Evolutionary conservation across 2,113 vertebrate genomes (phyloP).

Genomic region (Martes martes): DNA sequence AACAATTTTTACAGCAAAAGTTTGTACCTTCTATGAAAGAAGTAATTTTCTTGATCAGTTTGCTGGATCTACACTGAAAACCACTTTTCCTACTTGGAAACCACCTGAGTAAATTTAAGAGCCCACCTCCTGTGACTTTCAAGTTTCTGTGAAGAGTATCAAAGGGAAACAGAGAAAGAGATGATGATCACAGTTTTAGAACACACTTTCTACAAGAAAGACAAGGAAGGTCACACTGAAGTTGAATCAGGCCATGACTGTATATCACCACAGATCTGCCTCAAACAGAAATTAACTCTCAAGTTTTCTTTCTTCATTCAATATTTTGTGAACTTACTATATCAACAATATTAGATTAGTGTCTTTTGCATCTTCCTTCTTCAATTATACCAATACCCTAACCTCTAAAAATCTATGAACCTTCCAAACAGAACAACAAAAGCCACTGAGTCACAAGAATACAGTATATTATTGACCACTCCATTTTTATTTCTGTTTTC

Average conservation of each 20-base stretch:
- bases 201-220: background rate
- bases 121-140: background rate
- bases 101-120: background rate
- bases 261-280: background rate
- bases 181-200: background rate
- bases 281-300: background rate
- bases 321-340: background rate
- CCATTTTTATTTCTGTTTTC: background rate
- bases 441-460: background rate
- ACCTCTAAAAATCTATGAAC: background rate
- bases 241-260: background rate
- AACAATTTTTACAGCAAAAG: background rate
- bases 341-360: background rate
- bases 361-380: background rate
- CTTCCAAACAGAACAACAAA: slow-evolving; percentile 12
- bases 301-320: background rate
- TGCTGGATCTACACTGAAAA: background rate
- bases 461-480: background rate
- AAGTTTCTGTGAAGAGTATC: background rate
- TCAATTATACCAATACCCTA: background rate
- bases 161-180: background rate
- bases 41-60: background rate
- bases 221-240: background rate
- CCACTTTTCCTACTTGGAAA: background rate
- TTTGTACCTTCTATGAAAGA: background rate